These are phyloP conservation scores for Mesoclemmys tuberculata DNA, from an alignment of 2,113 vertebrate species.

Conservation along the genomic window DNA sequence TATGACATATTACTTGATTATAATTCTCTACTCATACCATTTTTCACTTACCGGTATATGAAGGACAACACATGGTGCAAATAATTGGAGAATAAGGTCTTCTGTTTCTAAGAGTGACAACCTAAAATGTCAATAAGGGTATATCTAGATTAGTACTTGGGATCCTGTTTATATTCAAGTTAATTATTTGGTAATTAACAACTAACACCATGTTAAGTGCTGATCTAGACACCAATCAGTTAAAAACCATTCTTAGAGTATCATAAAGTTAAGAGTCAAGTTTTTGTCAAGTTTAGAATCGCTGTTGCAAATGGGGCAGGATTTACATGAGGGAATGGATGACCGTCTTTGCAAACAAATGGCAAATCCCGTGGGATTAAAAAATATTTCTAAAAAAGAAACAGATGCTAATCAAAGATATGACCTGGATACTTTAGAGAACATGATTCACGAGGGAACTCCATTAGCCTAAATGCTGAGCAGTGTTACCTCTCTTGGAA, in stretches of 20 bases:
- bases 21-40: neutral
- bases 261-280: neutral
- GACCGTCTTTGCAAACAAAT: constrained; percentile 23
- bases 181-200: neutral
- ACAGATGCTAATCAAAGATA: constrained; percentile 67
- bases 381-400: constrained; percentile 62
- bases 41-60: neutral
- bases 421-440: constrained; percentile 51
- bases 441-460: constrained; percentile 57
- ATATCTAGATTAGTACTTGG: neutral
- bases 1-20: neutral
- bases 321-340: neutral
- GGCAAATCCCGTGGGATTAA: constrained; percentile 29
- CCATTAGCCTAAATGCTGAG: constrained; percentile 27
- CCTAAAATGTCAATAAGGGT: neutral
- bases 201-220: neutral
- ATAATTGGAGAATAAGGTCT: neutral
- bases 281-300: constrained; percentile 32
- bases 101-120: neutral
- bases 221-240: neutral
- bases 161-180: neutral
- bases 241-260: neutral
- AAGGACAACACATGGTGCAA: neutral
- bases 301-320: neutral
- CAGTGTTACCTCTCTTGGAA: constrained; percentile 17